These are phyloP conservation scores for Ciconia stormi DNA, from an alignment of 2,113 vertebrate species.

Conservation along the genomic window DNA sequence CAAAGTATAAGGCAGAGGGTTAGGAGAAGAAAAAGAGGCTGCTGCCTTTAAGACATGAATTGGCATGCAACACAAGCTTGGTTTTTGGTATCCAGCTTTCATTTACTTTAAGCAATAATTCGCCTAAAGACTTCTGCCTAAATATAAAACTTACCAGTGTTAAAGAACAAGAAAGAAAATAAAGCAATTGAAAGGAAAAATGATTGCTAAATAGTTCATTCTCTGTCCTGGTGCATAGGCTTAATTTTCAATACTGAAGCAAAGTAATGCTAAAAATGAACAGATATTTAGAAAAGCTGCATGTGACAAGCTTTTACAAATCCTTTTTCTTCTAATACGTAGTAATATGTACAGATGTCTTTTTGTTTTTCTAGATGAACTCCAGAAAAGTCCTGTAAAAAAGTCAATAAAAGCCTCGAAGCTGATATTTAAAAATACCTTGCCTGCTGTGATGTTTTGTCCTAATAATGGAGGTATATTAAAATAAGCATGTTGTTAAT, in stretches of 20 bases:
- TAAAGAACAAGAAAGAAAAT: slow-evolving; percentile 25
- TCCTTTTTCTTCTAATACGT: not conserved
- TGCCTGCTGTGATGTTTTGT: not conserved
- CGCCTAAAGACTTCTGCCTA: not conserved
- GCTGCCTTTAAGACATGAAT: not conserved
- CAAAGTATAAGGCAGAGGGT: not conserved
- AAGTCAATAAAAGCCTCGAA: not conserved
- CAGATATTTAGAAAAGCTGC: not conserved
- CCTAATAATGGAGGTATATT: not conserved
- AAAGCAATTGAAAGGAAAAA: slow-evolving; percentile 2
- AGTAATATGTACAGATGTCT: not conserved
- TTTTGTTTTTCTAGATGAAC: slow-evolving; percentile 25
- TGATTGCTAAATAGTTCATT: slow-evolving; percentile 16
- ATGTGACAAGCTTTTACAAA: not conserved
- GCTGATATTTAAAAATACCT: not conserved
- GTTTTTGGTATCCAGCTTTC: not conserved
- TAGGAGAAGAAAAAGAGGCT: not conserved
- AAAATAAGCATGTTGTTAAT: not conserved
- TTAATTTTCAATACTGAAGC: slow-evolving; percentile 31
- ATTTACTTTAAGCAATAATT: slow-evolving; percentile 26
- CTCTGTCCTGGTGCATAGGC: not conserved
- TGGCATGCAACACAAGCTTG: not conserved
- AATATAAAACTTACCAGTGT: not conserved
- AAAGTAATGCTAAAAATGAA: slow-evolving; percentile 13
- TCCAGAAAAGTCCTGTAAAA: slow-evolving; percentile 2